A percentile compares a stretch with the other conserved stretches of the same genome.
phyloP scores from a whole-genome alignment of 2,113 vertebrate genomes.

The Nyctereutes procyonoides region DNA sequence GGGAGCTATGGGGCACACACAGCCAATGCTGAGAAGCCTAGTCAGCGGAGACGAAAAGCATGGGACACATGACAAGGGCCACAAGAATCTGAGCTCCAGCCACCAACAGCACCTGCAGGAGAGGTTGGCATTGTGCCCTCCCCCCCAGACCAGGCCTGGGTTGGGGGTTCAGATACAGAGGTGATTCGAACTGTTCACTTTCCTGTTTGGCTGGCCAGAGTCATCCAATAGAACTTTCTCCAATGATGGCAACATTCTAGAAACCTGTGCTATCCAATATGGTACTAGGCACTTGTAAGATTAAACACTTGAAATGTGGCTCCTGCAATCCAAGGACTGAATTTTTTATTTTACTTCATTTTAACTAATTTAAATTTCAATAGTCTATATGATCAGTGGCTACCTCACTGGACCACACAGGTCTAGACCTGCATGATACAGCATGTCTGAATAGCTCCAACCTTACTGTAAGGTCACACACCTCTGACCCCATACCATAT shows the following conservation, averaged over 20 bases:
- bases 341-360: background rate
- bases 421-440: background rate
- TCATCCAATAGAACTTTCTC: background rate
- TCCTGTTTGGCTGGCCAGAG: background rate
- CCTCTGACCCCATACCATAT: background rate
- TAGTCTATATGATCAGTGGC: background rate
- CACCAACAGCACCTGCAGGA: background rate
- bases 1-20: background rate
- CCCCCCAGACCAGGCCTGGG: background rate
- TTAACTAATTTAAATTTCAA: background rate
- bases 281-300: background rate
- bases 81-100: background rate
- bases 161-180: background rate
- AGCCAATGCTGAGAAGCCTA: background rate
- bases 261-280: background rate
- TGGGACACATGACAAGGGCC: background rate
- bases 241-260: background rate
- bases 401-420: fast-evolving
- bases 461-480: background rate
- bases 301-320: background rate
- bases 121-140: background rate
- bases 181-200: background rate
- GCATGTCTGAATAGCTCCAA: background rate
- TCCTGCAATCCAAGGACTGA: too few relatives aligned
- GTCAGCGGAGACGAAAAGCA: background rate